Base-by-base conservation (phyloP, 2,888 invertebrate species). In the Phortica okadai region DNA sequence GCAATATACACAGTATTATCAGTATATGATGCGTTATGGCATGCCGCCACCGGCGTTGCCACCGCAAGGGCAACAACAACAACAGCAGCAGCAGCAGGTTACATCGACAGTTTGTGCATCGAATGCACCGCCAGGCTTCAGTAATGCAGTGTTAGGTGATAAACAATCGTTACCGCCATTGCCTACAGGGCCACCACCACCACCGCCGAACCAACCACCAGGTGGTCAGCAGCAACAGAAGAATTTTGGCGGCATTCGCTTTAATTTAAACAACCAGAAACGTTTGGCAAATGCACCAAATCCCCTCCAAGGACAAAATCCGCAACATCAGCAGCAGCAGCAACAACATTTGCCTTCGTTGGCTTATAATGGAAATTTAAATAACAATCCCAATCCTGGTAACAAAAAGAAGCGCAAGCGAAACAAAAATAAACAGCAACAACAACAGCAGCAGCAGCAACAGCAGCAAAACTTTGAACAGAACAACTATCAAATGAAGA, bases 381-480 rank as follows among this genome's bases (percentile, higher is more conserved):
- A 89, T 77, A 93, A 91, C 78, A 93, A 92, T 78, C 94, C 93
- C 76, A 93, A 93, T 11, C 54, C 67, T 21, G 77, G 75, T 4
- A 83, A 81, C 0, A 96, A 96, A 92, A 96, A 95, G 92, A 96
- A 96, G 89, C 94, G 95, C 74, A 96, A 95, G 91, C 94, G 94
- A 80, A 95, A 95, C 86, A 94, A 94, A 88, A 93, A 93, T 82
- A 93, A 93, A 88, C 91, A 92, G 85, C 75, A 76, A 54, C 70
- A 6, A 16, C 76, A 42, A 33, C 33, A 79, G 78, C 33, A 44
- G 78, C 78, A 85, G 76, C 83, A 82, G 79, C 85, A 87, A 82
- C 88, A 89, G 81, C 82, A 88, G 70, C 25, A 77, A 4, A 74
- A 77, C 50, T 79, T 79, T 75, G 78, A 81, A n/a, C 67, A 42